Evolutionary conservation across 2,888 invertebrate species (phyloP).

Genomic region (Torymus aiolomorphi): DNA sequence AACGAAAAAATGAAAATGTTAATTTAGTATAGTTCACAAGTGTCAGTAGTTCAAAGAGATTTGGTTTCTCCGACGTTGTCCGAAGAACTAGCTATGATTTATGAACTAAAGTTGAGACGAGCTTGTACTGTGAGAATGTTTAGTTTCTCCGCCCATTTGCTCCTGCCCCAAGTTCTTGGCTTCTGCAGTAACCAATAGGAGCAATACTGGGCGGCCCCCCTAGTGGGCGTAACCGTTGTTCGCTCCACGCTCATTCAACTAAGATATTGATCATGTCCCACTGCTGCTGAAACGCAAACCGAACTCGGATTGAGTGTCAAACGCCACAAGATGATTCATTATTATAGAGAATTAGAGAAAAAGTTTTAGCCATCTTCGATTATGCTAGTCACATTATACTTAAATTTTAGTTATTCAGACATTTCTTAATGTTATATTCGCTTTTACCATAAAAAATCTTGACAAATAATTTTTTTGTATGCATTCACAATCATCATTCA

Average conservation of each 20-base stretch:
- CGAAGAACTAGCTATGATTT: slow-evolving; percentile 74
- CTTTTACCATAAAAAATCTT: no score
- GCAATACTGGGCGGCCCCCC: slow-evolving; percentile 31
- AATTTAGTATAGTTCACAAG: no score
- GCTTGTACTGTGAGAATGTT: slow-evolving; percentile 33
- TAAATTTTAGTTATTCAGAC: no score
- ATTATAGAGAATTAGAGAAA: no score
- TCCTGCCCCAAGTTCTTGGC: slow-evolving; percentile 40
- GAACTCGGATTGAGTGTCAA: slow-evolving; percentile 43
- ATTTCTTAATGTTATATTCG: no score
- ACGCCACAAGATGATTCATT: slow-evolving; percentile 48
- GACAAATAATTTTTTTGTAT: no score
- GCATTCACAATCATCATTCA: no score
- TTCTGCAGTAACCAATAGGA: slow-evolving; percentile 56
- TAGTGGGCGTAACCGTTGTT: slow-evolving; percentile 46
- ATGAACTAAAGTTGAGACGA: slow-evolving; percentile 65
- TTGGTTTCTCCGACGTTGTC: slow-evolving; percentile 67
- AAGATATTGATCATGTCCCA: slow-evolving; percentile 73
- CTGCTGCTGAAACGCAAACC: slow-evolving; percentile 41
- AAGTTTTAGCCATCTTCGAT: no score
- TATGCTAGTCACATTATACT: no score
- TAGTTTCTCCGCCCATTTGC: slow-evolving; percentile 31
- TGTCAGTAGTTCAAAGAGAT: slow-evolving; percentile 59
- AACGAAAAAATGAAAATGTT: no score
- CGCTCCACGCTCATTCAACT: slow-evolving; percentile 61